phyloP scores from a whole-genome alignment of 2,888 invertebrate species.

The Anticlea derivata region DNA sequence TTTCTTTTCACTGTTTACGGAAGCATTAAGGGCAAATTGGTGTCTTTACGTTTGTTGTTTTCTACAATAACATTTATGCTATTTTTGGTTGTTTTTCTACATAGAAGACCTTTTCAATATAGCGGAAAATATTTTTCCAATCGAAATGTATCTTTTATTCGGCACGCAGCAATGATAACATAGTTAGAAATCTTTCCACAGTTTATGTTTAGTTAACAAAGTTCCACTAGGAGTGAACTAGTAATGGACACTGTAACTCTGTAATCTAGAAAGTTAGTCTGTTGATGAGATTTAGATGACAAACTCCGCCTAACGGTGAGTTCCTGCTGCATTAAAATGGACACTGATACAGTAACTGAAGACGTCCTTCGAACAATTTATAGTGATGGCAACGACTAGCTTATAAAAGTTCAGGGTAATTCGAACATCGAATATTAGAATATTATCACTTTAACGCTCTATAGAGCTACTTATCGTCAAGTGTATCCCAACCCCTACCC shows the following conservation, averaged over 20 bases:
- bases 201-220: not conserved
- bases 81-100: not conserved
- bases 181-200: constrained; percentile 3
- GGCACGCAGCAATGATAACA: constrained; percentile 3
- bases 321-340: constrained; percentile 7
- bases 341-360: constrained; percentile 8
- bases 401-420: constrained; percentile 12
- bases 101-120: too few species aligned
- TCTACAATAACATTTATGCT: constrained; percentile 12
- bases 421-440: constrained; percentile 15
- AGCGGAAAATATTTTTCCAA: too few species aligned
- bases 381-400: constrained; percentile 7
- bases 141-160: not conserved
- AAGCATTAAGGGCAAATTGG: constrained; percentile 17
- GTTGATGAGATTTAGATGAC: constrained; percentile 13
- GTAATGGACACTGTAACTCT: constrained; percentile 8
- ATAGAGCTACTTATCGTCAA: constrained; percentile 26
- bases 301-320: constrained; percentile 13
- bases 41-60: constrained; percentile 11
- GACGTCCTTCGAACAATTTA: not conserved
- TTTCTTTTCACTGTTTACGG: constrained; percentile 29
- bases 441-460: constrained; percentile 19
- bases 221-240: constrained; percentile 5
- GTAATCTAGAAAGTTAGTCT: constrained; percentile 17
- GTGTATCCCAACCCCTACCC: constrained; percentile 27